Conservation (phyloP, 2,888 invertebrate genomes). For the Bruchidius siliquastri region DNA sequence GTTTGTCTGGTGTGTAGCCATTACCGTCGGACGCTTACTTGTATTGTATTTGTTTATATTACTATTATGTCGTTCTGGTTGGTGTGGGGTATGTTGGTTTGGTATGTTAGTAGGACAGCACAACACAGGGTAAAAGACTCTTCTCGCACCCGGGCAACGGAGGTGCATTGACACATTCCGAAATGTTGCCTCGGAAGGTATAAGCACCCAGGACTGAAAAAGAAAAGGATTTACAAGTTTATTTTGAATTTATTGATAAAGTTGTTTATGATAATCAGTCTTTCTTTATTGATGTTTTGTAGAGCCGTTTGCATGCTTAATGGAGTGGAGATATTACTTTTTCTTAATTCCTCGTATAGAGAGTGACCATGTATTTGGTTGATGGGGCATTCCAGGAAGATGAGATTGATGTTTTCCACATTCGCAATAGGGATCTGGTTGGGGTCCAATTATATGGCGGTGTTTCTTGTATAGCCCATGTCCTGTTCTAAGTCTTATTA, state of each 20-base stretch:
- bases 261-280: background rate
- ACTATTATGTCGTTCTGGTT: background rate
- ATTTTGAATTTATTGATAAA: background rate
- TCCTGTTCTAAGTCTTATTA: too few species aligned
- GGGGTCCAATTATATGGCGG: too few species aligned
- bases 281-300: background rate
- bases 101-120: background rate
- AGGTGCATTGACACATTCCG: background rate
- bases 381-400: too few species aligned
- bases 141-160: background rate
- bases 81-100: background rate
- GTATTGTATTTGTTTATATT: background rate
- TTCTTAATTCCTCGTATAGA: background rate
- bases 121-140: background rate
- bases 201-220: background rate
- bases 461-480: too few species aligned
- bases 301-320: background rate
- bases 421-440: too few species aligned
- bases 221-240: background rate
- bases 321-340: background rate
- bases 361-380: too few species aligned
- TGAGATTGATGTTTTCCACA: too few species aligned
- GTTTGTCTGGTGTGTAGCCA: too few species aligned
- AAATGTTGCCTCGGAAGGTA: background rate
- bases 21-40: too few species aligned